A percentile compares a stretch with the other conserved stretches of the same genome.
phyloP scores from a whole-genome alignment of 2,797 vertebrate genomes.

The Cynopterus sphinx region DNA sequence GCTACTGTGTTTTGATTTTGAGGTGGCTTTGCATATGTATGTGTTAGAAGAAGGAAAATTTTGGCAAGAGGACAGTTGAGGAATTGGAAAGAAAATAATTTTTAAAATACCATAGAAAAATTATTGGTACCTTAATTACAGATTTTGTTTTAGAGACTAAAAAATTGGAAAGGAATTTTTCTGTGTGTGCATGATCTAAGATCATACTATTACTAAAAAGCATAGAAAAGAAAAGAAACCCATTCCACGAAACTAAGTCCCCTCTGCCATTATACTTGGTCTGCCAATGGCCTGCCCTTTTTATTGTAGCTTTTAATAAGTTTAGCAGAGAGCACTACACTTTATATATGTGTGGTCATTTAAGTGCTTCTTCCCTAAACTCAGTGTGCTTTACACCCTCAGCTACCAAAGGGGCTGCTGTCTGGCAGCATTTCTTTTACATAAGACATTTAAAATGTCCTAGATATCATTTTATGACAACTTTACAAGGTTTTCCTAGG shows the following conservation, averaged over 20 bases:
- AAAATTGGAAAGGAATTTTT: not conserved
- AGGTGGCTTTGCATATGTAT: not conserved
- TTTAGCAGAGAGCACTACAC: not conserved
- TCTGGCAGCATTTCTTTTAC: slow-evolving; percentile 33
- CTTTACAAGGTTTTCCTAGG: slow-evolving; percentile 68
- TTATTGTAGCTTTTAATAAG: not conserved
- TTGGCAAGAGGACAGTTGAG: not conserved
- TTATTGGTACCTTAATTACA: not conserved
- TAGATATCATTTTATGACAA: slow-evolving; percentile 71
- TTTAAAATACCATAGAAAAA: not conserved
- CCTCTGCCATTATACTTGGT: not conserved
- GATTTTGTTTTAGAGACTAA: not conserved
- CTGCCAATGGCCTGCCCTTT: not conserved
- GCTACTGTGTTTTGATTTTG: not conserved
- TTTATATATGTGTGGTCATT: slow-evolving; percentile 47
- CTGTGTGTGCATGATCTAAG: too few species aligned
- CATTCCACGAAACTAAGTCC: not conserved
- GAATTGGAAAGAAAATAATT: not conserved
- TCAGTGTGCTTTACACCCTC: not conserved
- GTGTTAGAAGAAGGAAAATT: not conserved
- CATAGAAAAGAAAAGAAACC: not conserved
- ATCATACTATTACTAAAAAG: not conserved
- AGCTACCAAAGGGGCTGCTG: slow-evolving; percentile 25
- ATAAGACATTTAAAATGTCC: slow-evolving; percentile 70
- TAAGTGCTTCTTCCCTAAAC: slow-evolving; percentile 29